Percentiles rank a stretch among this genome's conserved stretches.
These are phyloP conservation scores for Phalanger gymnotis DNA, from an alignment of 2,797 vertebrate genomes.

Conservation along the genomic window DNA sequence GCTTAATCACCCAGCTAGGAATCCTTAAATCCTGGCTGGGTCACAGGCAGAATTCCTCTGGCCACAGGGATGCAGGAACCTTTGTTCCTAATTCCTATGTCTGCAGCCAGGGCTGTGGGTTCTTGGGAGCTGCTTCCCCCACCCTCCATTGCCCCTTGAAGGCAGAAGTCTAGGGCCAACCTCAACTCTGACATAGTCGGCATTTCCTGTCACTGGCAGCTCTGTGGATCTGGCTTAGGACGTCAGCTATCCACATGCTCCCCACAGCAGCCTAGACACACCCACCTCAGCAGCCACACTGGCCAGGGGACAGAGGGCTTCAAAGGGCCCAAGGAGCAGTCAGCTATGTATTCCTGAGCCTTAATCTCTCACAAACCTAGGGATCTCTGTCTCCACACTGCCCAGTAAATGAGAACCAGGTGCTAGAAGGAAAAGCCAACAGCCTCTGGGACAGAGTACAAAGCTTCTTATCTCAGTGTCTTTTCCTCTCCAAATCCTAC, in stretches of 20 bases:
- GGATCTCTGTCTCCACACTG: conserved; percentile 25
- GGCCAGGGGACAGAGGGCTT: conserved; percentile 55
- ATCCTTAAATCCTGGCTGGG: conserved; percentile 9
- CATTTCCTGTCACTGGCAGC: conserved; percentile 61
- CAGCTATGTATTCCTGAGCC: background rate
- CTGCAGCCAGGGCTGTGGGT: conserved; percentile 29
- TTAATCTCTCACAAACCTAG: conserved; percentile 30
- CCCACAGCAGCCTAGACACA: conserved; percentile 56
- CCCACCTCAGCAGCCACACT: conserved; percentile 45
- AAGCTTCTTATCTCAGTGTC: background rate
- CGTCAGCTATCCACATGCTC: conserved; percentile 54
- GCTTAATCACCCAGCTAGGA: background rate
- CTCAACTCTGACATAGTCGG: conserved; percentile 66
- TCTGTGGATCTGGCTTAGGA: conserved; percentile 8
- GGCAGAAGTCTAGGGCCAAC: conserved; percentile 5
- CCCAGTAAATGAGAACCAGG: conserved; percentile 9
- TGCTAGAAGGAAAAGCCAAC: background rate
- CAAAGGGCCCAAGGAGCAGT: conserved; percentile 33
- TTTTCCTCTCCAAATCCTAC: background rate
- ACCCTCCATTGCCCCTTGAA: conserved; percentile 31
- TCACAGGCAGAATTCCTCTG: conserved; percentile 45
- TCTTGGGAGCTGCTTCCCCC: conserved; percentile 53
- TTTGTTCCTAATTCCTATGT: conserved; percentile 53
- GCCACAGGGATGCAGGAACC: conserved; percentile 53
- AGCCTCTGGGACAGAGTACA: background rate